These are phyloP conservation scores for Catamblyrhynchus diadema DNA, from an alignment of 2,797 vertebrate species.

Conservation along the genomic window DNA sequence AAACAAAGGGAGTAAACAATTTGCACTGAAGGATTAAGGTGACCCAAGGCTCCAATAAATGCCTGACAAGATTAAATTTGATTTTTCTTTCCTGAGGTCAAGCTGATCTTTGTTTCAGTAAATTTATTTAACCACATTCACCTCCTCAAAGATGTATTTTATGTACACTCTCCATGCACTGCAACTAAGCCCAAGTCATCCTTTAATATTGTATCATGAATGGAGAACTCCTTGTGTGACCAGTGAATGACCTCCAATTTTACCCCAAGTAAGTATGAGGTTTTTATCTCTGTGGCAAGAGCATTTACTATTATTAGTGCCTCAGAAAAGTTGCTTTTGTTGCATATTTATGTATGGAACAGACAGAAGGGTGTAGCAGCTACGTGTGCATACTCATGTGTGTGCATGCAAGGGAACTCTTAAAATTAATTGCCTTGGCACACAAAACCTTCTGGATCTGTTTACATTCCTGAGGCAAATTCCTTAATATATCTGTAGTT, in stretches of 20 bases:
- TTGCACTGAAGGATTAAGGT: background rate
- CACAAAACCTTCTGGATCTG: background rate
- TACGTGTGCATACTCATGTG: background rate
- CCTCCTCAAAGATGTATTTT: background rate
- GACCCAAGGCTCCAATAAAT: background rate
- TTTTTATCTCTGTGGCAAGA: background rate
- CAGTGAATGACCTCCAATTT: background rate
- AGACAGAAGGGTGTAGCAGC: constrained; percentile 4
- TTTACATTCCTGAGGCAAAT: constrained; percentile 62
- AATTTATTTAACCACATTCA: background rate
- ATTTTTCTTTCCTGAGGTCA: background rate
- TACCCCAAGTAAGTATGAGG: background rate
- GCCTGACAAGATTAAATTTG: background rate
- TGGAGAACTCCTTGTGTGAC: background rate
- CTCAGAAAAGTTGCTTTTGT: background rate
- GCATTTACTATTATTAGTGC: background rate
- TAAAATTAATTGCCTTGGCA: constrained; percentile 39
- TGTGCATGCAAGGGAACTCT: background rate
- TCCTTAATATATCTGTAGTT: constrained; percentile 15
- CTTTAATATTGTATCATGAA: background rate
- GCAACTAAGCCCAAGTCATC: background rate
- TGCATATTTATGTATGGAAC: background rate
- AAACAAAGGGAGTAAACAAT: background rate
- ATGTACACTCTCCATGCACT: background rate
- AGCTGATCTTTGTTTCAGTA: background rate